Percentiles rank a stretch among this genome's conserved stretches.
These are phyloP conservation scores for Hofmannophila pseudospretella DNA, from an alignment of 2,888 invertebrate genomes.

Conservation along the genomic window DNA sequence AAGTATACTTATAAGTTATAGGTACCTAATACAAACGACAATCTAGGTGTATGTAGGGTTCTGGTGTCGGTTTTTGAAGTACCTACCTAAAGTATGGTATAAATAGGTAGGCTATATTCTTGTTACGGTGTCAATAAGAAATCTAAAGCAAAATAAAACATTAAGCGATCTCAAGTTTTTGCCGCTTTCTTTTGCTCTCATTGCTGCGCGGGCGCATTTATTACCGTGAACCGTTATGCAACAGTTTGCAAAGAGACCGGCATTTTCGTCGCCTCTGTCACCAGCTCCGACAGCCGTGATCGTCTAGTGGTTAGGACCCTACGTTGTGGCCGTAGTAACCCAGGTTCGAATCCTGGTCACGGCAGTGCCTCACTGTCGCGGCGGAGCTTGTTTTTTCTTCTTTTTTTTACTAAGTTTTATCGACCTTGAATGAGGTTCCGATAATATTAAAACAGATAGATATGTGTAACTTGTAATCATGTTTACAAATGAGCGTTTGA, in stretches of 20 bases:
- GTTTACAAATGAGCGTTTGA: not conserved
- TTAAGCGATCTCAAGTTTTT: too few relatives aligned
- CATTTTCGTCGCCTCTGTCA: conserved; percentile 17
- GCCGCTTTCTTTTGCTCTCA: conserved; percentile 2
- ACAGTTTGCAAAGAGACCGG: conserved; percentile 3
- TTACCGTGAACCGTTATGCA: conserved; percentile 3
- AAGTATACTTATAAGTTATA: too few relatives aligned
- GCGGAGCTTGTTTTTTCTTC: conserved; percentile 7
- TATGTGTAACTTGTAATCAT: too few relatives aligned
- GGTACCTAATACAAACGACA: too few relatives aligned
- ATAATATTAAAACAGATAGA: too few relatives aligned
- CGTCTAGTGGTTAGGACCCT: conserved; percentile 86
- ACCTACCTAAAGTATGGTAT: not conserved
- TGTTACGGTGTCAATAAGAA: too few relatives aligned
- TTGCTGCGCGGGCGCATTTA: conserved; percentile 4
- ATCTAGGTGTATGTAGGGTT: too few relatives aligned
- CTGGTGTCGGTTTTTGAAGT: too few relatives aligned
- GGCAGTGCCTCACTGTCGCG: conserved; percentile 15
- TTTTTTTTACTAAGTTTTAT: too few relatives aligned
- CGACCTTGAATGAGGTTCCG: too few relatives aligned
- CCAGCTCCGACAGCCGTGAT: conserved; percentile 78
- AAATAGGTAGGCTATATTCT: too few relatives aligned
- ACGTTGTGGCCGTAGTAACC: conserved; percentile 83
- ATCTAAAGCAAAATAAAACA: too few relatives aligned
- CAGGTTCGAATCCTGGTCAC: conserved; percentile 76